Evolutionary conservation across 92 coral and sea anemone species (phyloP), one percentile per base, ranked within the genome.

Genomic region (Palythoa grandis): DNA sequence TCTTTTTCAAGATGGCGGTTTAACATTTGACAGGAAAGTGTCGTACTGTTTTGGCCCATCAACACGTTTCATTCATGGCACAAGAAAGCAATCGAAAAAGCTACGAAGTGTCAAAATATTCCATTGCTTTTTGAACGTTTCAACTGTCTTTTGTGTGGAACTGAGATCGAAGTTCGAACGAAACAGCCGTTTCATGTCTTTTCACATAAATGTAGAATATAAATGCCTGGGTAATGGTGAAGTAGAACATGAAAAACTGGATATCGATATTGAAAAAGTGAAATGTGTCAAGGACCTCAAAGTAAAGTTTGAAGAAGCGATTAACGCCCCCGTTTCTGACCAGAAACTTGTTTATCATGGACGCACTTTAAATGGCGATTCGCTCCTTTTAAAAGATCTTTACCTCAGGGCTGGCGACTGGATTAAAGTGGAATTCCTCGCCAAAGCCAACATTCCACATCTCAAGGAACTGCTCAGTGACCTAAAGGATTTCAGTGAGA

Each of bases 361-460:
- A 1, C 74, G 85, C 66, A 48, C 60, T 66, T 65, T 80, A 20
- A 80, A 80, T 35, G 84, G 63, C 29, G 85, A 47, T 65, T 66
- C 85, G 53, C 85, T 80, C 29, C 74, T 24, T 14, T 54, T 80
- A 23, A 80, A 80, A 65, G 37, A 80, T 68, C 43, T 80, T 23
- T 80, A 80, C 43, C 85, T 80, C 22, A 48, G 85, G 4, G 74
- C 47, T 17, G 85, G 85, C 25, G 85, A 80, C 48, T 80, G 85
- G 85, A 17, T 80, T 17, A 80, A 48, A 80, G 85, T 80, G 72
- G 85, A 80, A 8, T 80, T 80, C 17, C 85, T 80, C 22, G 85
- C 85, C 23, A 80, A 80, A 80, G 85, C 85, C 48, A 74, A 79
- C 79, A 61, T 71, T 82, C 88, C 75, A 57, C 85, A 67, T 54